A percentile compares a stretch with the other conserved stretches of the same genome.
Conservation (phyloP, 2,113 vertebrate species). For the Rhadina sibilatrix region DNA sequence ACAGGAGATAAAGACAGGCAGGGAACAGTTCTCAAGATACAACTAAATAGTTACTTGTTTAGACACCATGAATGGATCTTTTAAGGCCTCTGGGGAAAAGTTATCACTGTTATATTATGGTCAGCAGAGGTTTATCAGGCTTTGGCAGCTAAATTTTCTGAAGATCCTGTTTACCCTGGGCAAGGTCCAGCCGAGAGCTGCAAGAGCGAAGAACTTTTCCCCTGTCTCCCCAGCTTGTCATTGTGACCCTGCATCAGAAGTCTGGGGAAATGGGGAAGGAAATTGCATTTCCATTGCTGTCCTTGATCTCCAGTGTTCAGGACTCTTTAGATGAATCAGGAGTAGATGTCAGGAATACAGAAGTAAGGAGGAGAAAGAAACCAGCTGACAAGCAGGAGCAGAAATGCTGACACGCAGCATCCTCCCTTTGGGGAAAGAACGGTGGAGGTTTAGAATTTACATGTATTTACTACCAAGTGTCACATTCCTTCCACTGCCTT, state of each 20-base stretch:
- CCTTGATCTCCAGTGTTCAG: neutral
- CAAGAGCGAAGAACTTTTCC: neutral
- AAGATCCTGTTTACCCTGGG: slow-evolving; percentile 5
- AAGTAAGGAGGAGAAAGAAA: neutral
- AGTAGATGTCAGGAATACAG: neutral
- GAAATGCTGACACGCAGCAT: neutral
- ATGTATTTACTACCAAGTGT: neutral
- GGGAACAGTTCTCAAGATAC: neutral
- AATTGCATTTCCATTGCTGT: neutral
- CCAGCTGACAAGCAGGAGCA: neutral
- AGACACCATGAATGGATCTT: neutral
- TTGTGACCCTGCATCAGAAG: neutral
- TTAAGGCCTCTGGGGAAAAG: neutral
- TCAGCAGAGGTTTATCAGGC: neutral
- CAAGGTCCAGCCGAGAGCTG: neutral
- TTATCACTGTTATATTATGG: neutral
- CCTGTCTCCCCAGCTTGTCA: neutral
- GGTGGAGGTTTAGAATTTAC: neutral
- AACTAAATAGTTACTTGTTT: neutral
- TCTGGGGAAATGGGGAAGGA: neutral
- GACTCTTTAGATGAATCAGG: neutral
- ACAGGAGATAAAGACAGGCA: neutral
- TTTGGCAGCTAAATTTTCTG: neutral
- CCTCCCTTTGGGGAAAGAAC: neutral
- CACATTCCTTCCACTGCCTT: neutral